These are phyloP conservation scores for Elysia crispata DNA, from an alignment of 2,888 invertebrate genomes.

Conservation along the genomic window DNA sequence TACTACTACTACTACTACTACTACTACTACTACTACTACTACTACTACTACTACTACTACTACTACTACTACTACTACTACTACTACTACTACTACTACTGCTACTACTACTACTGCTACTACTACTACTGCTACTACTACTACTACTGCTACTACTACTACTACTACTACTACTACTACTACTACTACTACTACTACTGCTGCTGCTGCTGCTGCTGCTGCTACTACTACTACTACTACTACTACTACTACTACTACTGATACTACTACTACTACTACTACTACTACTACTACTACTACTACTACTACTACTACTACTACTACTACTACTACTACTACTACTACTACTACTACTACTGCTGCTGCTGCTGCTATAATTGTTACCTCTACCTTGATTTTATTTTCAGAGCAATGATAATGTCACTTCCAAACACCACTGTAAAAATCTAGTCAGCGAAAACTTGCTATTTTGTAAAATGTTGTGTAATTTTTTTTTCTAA, in stretches of 20 bases:
- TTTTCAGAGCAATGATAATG: too few relatives aligned
- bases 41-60: conserved; percentile 22
- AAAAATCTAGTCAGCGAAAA: too few relatives aligned
- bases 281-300: too few relatives aligned
- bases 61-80: conserved; percentile 4
- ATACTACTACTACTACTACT: too few relatives aligned
- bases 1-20: conserved; percentile 14
- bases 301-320: conserved; percentile 4
- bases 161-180: conserved; percentile 5
- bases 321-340: background rate
- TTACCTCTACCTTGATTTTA: background rate
- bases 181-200: conserved; percentile 9
- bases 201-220: background rate
- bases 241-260: too few relatives aligned
- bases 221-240: conserved; percentile 9
- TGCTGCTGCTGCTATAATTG: conserved; percentile 1
- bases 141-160: too few relatives aligned
- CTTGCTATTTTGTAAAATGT: too few relatives aligned
- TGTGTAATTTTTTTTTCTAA: too few relatives aligned
- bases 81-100: conserved; percentile 25
- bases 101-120: background rate
- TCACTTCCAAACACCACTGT: too few relatives aligned
- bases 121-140: background rate
- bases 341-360: conserved; percentile 11
- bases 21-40: conserved; percentile 18